Conservation (phyloP, 2,888 invertebrate species). For the Pyrrhosoma nymphula region DNA sequence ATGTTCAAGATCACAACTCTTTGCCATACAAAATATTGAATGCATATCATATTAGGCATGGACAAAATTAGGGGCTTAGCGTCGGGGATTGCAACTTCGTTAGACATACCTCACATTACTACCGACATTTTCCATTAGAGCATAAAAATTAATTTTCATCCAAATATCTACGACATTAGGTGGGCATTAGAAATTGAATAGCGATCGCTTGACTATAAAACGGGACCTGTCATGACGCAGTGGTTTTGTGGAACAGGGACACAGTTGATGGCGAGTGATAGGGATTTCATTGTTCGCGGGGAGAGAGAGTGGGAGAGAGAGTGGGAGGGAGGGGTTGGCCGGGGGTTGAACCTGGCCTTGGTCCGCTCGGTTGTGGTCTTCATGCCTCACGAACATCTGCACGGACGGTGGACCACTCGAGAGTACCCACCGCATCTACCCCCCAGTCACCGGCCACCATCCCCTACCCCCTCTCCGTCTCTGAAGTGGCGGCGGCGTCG, state of each 20-base stretch:
- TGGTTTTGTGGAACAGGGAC: background rate
- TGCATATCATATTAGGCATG: too few relatives aligned
- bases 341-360: background rate
- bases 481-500: background rate
- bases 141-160: too few relatives aligned
- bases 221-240: background rate
- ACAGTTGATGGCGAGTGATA: background rate
- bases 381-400: constrained; percentile 5
- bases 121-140: too few relatives aligned
- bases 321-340: background rate
- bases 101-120: too few relatives aligned
- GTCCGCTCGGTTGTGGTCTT: background rate
- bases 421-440: background rate
- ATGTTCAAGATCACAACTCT: too few relatives aligned
- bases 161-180: too few relatives aligned
- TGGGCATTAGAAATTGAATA: too few relatives aligned
- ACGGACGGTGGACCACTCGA: background rate
- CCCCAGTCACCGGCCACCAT: background rate
- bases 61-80: too few relatives aligned
- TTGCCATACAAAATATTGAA: too few relatives aligned
- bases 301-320: background rate
- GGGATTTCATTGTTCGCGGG: background rate
- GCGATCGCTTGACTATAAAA: background rate
- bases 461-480: background rate
- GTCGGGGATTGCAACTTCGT: too few relatives aligned